Conservation (phyloP, 2,797 vertebrate species). For the Apogon hyalosoma region DNA sequence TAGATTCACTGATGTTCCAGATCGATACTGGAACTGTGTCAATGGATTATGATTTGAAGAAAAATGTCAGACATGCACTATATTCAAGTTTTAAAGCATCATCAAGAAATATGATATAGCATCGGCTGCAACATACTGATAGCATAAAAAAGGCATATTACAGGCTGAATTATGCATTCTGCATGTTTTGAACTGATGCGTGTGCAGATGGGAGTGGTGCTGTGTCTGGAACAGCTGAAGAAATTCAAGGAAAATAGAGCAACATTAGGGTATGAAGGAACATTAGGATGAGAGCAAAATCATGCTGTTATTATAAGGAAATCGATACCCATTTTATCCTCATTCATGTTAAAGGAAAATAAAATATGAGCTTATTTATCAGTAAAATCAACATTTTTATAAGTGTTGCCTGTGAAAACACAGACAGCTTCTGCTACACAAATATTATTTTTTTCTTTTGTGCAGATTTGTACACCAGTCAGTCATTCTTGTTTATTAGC, state of each 20-base stretch:
- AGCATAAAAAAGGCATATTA: no score
- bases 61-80: neutral
- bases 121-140: no score
- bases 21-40: slow-evolving; percentile 7
- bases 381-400: neutral
- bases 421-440: slow-evolving; percentile 12
- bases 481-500: slow-evolving; percentile 8
- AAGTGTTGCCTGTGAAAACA: slow-evolving; percentile 17
- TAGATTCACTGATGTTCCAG: slow-evolving; percentile 1
- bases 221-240: neutral
- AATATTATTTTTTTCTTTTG: slow-evolving; percentile 19
- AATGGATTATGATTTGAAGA: neutral
- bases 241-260: slow-evolving; percentile 16
- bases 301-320: slow-evolving; percentile 33
- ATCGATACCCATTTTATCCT: slow-evolving; percentile 44
- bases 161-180: neutral
- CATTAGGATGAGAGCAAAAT: slow-evolving; percentile 16
- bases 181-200: no score
- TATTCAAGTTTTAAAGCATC: no score
- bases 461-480: slow-evolving; percentile 4
- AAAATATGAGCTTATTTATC: no score
- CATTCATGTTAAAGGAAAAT: slow-evolving; percentile 13
- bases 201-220: neutral
- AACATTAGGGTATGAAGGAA: slow-evolving; percentile 18
- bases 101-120: no score